Conservation (phyloP, 1,140 invertebrate species). For the Calosoma granatense region DNA sequence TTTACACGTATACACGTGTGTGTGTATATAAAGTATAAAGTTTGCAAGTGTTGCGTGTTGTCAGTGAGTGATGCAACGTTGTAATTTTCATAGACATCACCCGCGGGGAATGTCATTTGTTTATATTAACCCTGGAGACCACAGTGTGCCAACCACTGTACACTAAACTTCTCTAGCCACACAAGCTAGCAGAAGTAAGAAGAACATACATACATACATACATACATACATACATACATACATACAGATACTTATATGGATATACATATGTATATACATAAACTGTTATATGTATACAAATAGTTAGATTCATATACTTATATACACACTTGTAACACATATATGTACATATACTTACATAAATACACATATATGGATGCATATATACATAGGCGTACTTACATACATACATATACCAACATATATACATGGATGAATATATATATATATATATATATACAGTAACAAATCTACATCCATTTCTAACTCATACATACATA, state of each 20-base stretch:
- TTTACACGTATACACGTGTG: no score
- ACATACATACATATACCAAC: neutral
- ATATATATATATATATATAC: neutral
- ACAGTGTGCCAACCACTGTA: neutral
- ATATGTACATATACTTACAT: constrained; percentile 1
- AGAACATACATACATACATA: neutral
- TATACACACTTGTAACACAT: neutral
- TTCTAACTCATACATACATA: no score
- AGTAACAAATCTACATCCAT: no score
- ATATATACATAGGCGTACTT: neutral
- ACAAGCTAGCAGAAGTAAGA: neutral
- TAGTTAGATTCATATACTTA: neutral
- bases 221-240: constrained; percentile 1
- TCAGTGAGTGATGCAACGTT: constrained; percentile 2
- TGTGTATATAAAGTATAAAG: no score
- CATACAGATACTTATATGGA: neutral
- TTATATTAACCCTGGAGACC: constrained; percentile 4
- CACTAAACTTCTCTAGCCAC: neutral
- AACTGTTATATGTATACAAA: neutral
- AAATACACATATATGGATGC: neutral
- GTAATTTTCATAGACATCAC: constrained; percentile 5
- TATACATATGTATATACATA: constrained; percentile 1
- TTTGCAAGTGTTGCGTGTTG: no score
- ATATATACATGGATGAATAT: neutral
- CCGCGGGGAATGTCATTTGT: neutral